Percentiles rank a stretch among this genome's conserved stretches.
These are phyloP conservation scores for Tetranychus truncatus DNA, from an alignment of 2,888 invertebrate species.

Conservation along the genomic window DNA sequence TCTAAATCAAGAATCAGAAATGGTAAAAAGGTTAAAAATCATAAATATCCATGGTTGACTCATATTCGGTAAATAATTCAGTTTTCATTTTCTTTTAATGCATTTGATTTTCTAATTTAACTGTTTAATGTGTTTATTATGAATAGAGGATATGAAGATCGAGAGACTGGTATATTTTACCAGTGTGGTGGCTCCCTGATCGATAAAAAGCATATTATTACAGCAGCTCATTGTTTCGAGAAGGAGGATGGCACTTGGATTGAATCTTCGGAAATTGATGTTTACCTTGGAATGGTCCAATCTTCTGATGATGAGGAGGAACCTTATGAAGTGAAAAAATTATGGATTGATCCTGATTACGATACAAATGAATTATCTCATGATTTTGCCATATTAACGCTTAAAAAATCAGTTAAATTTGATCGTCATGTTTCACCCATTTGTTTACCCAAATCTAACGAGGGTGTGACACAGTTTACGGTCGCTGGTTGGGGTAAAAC, in stretches of 20 bases:
- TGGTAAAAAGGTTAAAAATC: background rate
- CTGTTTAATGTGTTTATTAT: background rate
- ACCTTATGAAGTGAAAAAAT: background rate
- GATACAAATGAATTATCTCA: constrained; percentile 76
- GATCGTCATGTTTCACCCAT: constrained; percentile 70
- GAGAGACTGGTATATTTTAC: background rate
- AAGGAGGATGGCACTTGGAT: constrained; percentile 13
- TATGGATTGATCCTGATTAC: constrained; percentile 43
- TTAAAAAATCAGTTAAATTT: constrained; percentile 53
- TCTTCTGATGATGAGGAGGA: background rate
- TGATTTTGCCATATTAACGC: constrained; percentile 63
- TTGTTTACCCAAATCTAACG: constrained; percentile 53
- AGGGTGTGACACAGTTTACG: constrained; percentile 55
- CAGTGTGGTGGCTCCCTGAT: constrained; percentile 68
- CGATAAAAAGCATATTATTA: constrained; percentile 56
- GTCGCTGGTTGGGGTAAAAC: constrained; percentile 67
- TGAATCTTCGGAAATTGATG: background rate
- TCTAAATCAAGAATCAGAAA: background rate
- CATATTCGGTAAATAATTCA: background rate
- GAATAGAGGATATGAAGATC: background rate
- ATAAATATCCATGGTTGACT: background rate
- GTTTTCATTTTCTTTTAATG: no score
- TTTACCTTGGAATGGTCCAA: background rate
- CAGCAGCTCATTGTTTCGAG: constrained; percentile 74
- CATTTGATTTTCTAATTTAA: background rate